These are phyloP conservation scores for Albula glossodonta DNA, from an alignment of 2,113 vertebrate genomes.

Conservation along the genomic window DNA sequence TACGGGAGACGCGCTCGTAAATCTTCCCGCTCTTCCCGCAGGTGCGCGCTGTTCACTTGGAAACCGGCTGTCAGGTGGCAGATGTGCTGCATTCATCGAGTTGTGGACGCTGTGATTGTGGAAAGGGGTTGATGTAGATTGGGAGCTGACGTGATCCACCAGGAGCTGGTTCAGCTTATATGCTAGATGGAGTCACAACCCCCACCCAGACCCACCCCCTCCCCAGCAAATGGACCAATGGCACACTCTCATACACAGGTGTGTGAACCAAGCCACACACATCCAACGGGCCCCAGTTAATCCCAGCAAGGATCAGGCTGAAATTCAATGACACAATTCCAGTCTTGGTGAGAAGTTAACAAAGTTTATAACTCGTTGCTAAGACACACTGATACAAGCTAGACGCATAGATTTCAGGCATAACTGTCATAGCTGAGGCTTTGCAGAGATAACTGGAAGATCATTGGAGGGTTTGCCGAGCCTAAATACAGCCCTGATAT, in stretches of 20 bases:
- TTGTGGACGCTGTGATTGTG: not conserved
- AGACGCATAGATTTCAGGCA: too few relatives aligned
- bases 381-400: too few relatives aligned
- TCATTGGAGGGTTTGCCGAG: too few relatives aligned
- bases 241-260: too few relatives aligned
- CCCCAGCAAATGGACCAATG: not conserved
- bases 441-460: too few relatives aligned
- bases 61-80: not conserved
- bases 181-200: too few relatives aligned
- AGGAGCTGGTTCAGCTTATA: too few relatives aligned
- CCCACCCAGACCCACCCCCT: not conserved
- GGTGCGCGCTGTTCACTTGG: not conserved
- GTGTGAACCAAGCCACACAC: constrained; percentile 10
- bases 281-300: constrained; percentile 52
- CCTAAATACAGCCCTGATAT: too few relatives aligned
- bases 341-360: too few relatives aligned
- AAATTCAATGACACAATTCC: constrained; percentile 29
- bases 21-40: not conserved
- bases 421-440: too few relatives aligned
- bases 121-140: not conserved
- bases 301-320: constrained; percentile 52
- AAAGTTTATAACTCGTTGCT: too few relatives aligned
- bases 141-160: not conserved
- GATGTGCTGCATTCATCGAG: too few relatives aligned
- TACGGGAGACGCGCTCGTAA: not conserved